Base-by-base conservation (phyloP, 2,888 invertebrate genomes). In the Myathropa florea region DNA sequence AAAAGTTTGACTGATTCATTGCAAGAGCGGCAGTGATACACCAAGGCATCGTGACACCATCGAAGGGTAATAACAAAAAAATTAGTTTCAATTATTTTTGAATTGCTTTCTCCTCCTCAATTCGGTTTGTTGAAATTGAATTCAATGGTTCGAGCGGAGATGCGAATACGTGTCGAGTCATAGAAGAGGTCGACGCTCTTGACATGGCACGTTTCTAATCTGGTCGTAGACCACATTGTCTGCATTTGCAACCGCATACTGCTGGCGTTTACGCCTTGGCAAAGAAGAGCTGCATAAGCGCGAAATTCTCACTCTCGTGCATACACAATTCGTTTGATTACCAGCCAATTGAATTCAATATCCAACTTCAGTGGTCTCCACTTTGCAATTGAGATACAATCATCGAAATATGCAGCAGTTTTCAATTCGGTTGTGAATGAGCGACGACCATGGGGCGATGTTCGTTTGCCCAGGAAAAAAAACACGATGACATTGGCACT, bases 301-400 rank as follows among this genome's bases (percentile, higher is more conserved):
- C 46, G 18, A 18, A 46, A 46, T 46, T 46, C 18, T 46, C 33
- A 33, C 33, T 18, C 61, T 61, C 2, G 36, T 14, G 33, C 14
- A 23, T 26, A 24, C 26, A 28, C n/a, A 30, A 60, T 70, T 63
- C 36, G 24, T 61, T 77, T 67, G 61, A 77, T 70, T 63, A 77
- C 55, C 53, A 33, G 33, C 68, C 68, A 70, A 77, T 70, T 77
- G 77, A 77, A 70, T 61, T 26, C 61, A 55, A 77, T 77, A 67
- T 76, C 59, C 65, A 12, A 65, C 46, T 3, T 46, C 46, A 46
- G 18, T 46, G 46, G 46, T 18, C 7, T 1, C 46, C 46, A 18
- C 18, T 18, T 46, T 18, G 46, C 46, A 46, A 46, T 46, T 46
- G 46, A 46, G n/a, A 46, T 46, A 18, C 46, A 46, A 18, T 46